phyloP scores from a whole-genome alignment of 2,888 invertebrate genomes.

The Oscheius onirici region DNA sequence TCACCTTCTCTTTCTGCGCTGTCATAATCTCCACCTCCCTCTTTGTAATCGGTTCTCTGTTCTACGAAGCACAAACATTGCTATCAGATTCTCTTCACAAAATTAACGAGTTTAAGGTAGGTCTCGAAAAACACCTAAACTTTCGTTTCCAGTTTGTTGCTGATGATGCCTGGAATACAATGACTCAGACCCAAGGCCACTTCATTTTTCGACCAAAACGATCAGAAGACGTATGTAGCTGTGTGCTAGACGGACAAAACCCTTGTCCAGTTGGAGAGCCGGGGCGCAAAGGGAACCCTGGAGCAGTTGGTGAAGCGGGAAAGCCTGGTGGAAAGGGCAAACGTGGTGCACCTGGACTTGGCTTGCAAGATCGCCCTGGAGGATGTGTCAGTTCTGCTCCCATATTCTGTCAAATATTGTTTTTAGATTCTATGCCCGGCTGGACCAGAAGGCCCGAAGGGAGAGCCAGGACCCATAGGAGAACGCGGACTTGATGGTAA shows the following conservation, averaged over 20 bases:
- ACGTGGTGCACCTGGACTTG: conserved; percentile 4
- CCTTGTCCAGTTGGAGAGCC: conserved; percentile 12
- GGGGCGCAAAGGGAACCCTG: conserved; percentile 1
- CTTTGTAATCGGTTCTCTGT: conserved; percentile 12
- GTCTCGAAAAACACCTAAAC: not conserved
- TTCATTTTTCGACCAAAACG: not conserved
- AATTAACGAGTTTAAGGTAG: conserved; percentile 22
- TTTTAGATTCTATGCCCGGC: conserved; percentile 16
- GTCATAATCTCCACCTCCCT: conserved; percentile 8
- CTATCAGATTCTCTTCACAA: conserved; percentile 4
- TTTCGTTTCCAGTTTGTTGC: conserved; percentile 1
- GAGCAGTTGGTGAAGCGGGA: not conserved
- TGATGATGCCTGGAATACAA: conserved; percentile 21
- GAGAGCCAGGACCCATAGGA: conserved; percentile 9
- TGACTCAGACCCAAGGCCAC: not conserved
- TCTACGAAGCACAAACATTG: conserved; percentile 6
- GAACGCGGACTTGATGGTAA: not conserved
- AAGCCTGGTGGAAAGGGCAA: not conserved
- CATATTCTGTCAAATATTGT: too few species aligned
- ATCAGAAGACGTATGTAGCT: conserved; percentile 1
- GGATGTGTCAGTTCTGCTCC: too few species aligned
- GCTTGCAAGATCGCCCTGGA: conserved; percentile 20
- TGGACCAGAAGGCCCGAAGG: conserved; percentile 6
- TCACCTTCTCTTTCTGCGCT: conserved; percentile 14
- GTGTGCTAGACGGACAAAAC: not conserved